Evolutionary conservation across 1,140 invertebrate species (phyloP).

Genomic region (Hormaphis cornu): DNA sequence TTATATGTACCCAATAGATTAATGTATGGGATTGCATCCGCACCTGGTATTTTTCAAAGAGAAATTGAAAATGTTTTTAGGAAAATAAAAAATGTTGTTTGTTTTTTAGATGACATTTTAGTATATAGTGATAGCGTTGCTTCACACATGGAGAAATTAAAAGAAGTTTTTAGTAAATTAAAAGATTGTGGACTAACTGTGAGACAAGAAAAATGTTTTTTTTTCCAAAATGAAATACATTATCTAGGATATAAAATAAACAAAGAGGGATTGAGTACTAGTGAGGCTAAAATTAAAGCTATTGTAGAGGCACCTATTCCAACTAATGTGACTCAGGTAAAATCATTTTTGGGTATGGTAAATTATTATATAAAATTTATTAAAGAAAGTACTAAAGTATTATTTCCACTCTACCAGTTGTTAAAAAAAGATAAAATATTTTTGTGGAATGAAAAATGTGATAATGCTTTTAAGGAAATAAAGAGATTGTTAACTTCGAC

Average conservation of each 20-base stretch:
- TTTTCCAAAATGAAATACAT: constrained; percentile 22
- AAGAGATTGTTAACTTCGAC: constrained; percentile 30
- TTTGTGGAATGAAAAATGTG: constrained; percentile 32
- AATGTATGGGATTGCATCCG: constrained; percentile 39
- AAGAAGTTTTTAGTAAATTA: constrained; percentile 10
- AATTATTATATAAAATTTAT: constrained; percentile 35
- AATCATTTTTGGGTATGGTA: constrained; percentile 34
- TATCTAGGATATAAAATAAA: constrained; percentile 27
- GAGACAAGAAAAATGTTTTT: constrained; percentile 24
- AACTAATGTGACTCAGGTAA: constrained; percentile 38
- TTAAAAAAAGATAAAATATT: constrained; percentile 33
- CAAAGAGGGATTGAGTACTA: constrained; percentile 17
- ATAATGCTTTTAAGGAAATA: constrained; percentile 34
- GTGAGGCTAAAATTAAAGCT: constrained; percentile 40
- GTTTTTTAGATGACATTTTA: constrained; percentile 34
- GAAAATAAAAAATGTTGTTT: constrained; percentile 10
- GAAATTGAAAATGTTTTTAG: constrained; percentile 37
- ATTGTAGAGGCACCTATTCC: constrained; percentile 40
- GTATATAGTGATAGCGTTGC: background rate
- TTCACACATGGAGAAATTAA: constrained; percentile 2
- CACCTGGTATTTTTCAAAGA: constrained; percentile 38
- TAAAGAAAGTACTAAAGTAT: constrained; percentile 28
- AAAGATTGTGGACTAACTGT: constrained; percentile 15
- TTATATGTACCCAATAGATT: constrained; percentile 39
- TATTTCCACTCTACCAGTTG: constrained; percentile 32